These are phyloP conservation scores for Anoplolepis gracilipes DNA, from an alignment of 1,140 invertebrate species.

Conservation along the genomic window DNA sequence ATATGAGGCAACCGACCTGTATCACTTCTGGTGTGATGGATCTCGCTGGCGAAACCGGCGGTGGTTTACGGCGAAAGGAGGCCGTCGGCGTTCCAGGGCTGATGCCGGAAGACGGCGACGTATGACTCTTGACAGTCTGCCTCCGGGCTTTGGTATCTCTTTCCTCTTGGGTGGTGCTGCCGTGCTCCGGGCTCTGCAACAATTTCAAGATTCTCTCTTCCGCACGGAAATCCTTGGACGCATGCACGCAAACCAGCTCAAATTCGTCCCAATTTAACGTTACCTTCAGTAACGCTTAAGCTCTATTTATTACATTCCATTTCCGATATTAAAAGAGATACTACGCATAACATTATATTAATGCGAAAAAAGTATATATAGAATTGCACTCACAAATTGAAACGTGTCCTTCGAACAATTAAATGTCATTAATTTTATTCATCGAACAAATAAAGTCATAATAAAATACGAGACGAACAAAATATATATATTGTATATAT, in stretches of 20 bases:
- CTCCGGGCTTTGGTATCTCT: conserved; percentile 41
- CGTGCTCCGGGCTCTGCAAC: conserved; percentile 46
- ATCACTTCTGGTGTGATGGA: conserved; percentile 77
- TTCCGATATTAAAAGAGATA: background rate
- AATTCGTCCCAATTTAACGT: background rate
- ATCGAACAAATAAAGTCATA: background rate
- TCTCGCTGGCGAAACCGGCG: conserved; percentile 67
- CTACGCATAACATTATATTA: background rate
- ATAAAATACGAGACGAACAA: background rate
- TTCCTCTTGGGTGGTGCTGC: conserved; percentile 31
- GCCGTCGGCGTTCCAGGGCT: conserved; percentile 72
- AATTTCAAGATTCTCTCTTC: conserved; percentile 32
- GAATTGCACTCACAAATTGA: no score
- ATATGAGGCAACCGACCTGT: conserved; percentile 75
- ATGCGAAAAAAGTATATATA: background rate
- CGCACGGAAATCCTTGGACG: background rate
- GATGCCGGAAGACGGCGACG: conserved; percentile 54
- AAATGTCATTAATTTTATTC: background rate
- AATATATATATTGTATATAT: no score
- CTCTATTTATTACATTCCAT: background rate
- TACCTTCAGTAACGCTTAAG: background rate
- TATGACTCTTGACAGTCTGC: conserved; percentile 69
- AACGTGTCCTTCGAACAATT: no score
- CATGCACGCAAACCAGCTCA: background rate
- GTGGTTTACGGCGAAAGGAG: conserved; percentile 73